Evolutionary conservation across 2,797 vertebrate species (phyloP), one percentile per base, ranked within the genome.

Genomic region (Allobates femoralis): DNA sequence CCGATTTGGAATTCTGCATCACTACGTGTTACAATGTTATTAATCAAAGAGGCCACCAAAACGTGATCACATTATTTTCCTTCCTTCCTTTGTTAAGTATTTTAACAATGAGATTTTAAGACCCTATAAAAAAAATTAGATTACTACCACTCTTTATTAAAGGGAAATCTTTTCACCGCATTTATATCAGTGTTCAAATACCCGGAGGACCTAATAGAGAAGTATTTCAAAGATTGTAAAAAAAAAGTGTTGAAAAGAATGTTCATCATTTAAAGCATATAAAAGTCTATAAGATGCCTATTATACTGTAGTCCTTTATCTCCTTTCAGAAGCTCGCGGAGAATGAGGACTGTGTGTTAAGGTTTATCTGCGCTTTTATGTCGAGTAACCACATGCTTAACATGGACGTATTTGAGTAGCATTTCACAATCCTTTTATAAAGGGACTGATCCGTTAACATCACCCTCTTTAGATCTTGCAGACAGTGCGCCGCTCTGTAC

Each of bases 331-430:
- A 92, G 93, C 93, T 92, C 92, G 90, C 91, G 0, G 11, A 91
- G 92, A 93, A 91, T 90, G 90, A 93, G 93, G 87, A 87, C 91
- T 87, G 91, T 92, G 88, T 92, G 93, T 93, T 93, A 92, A 91
- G 92, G 92, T 94, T 94, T 94, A 93, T 94, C 93, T 94, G 90
- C 53, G 91, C 94, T 94, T 95, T 94, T 92, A 93, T 94, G 93
- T 93, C 90, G 90, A 84, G 90, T 91, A 92, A 94, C 93, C 93
- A 91, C 93, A 91, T 90, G 93, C 94, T 94, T 93, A 94, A 93
- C 92, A 91, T 91, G 64, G 92, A 94, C 92, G 73, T 91, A 79
- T 93, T 91, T 90, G 92, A 93, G 93, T 92, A 90, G 92, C 90
- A 89, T 95, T 95, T 94, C 94, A 50, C 92, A 93, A 93, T 94